Evolutionary conservation across 2,888 invertebrate species (phyloP).

Genomic region (Holacanthella duospinosa): DNA sequence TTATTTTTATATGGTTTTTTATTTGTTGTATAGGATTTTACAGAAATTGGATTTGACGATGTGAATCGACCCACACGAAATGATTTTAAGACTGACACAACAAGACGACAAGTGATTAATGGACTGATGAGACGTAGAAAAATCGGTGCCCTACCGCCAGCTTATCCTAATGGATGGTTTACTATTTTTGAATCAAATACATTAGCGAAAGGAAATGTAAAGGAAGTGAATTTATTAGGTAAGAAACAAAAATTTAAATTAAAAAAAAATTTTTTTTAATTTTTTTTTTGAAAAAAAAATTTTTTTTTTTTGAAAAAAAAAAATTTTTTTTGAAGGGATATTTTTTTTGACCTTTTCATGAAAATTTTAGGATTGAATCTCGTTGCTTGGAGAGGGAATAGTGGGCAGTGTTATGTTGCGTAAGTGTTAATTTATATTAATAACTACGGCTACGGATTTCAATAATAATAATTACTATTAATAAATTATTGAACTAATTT

Average conservation of each 20-base stretch:
- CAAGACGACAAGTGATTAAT: conserved; percentile 32
- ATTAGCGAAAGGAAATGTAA: conserved; percentile 49
- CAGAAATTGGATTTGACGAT: conserved; percentile 35
- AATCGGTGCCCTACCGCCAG: conserved; percentile 62
- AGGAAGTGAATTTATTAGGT: conserved; percentile 58
- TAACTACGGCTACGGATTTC: too few species aligned
- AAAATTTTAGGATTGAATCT: conserved; percentile 56
- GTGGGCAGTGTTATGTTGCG: conserved; percentile 55
- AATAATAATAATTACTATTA: too few species aligned
- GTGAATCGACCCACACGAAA: conserved; percentile 12
- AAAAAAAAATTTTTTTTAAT: too few species aligned
- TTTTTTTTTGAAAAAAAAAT: too few species aligned
- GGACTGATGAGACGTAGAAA: conserved; percentile 48
- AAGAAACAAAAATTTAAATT: too few species aligned
- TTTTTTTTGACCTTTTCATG: too few species aligned
- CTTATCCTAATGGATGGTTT: conserved; percentile 86
- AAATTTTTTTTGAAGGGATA: too few species aligned
- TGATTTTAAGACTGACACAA: conserved; percentile 18
- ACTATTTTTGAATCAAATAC: conserved; percentile 58
- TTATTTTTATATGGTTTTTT: too few species aligned
- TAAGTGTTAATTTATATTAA: too few species aligned
- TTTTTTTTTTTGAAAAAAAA: too few species aligned
- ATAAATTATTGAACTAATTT: too few species aligned
- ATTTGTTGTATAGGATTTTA: conserved; percentile 30
- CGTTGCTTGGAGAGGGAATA: conserved; percentile 56